Evolutionary conservation across 2,113 vertebrate species (phyloP), one percentile per base, ranked within the genome.

Genomic region (Ardeotis arabs): DNA sequence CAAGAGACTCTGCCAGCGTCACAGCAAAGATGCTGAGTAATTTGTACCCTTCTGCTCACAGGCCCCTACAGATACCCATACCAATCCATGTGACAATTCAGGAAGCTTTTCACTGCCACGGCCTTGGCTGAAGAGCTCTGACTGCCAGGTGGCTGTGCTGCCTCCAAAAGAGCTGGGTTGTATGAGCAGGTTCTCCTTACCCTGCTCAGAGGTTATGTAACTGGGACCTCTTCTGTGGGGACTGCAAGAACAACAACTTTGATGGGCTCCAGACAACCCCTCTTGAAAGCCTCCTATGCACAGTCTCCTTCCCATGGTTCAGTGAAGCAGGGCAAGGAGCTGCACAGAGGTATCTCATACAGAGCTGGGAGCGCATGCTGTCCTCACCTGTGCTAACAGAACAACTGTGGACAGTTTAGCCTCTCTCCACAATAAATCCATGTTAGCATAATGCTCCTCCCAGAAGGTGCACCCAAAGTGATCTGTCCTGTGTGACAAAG

Each of bases 281-380:
- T 47, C 35, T 44, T 4, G 39, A 41, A 70, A 87, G 45, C 25
- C 19, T 49, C 29, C 74, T 41, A 24, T 2, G 53, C 0, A 1
- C 50, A 13, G 12, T 4, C 28, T 29, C 33, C 53, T 59, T 29
- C 10, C 37, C 28, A 4, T 0, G 39, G 25, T 39, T 21, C 69
- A 47, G 63, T 49, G 23, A 25, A 63, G 22, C 28, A 27, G 25
- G 8, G 18, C 0, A 44, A 1, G 24, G 35, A 15, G 14, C 44
- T 55, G 53, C 76, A 27, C n/a, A 19, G 29, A 9, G 10, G 24
- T 17, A 28, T 37, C n/a, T 3, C 21, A 2, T 37, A 21, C 27
- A 24, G 29, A 41, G 13, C 12, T 37, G 58, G 20, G 2, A 37
- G 49, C 0, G 0, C 37, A 33, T 6, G 24, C 45, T 35, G 21